Percentiles rank a stretch among this genome's conserved stretches.
Conservation (phyloP, 2,797 vertebrate species). For the Silurus lanzhouensis region DNA sequence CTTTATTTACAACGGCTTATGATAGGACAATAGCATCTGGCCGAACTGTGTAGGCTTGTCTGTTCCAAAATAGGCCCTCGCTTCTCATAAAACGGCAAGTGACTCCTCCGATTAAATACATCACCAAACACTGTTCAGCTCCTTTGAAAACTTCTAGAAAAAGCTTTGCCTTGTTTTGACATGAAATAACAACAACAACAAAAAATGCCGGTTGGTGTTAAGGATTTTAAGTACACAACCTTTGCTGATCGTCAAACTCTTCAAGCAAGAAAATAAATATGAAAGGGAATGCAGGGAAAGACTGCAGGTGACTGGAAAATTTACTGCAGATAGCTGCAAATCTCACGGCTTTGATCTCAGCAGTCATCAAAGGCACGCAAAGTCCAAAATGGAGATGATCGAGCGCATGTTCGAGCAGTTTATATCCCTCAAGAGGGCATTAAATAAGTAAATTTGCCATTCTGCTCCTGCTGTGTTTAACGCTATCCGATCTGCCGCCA, state of each 20-base stretch:
- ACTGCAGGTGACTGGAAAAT: conserved; percentile 58
- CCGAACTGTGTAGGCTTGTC: conserved; percentile 56
- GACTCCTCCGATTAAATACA: conserved; percentile 8
- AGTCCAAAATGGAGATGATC: conserved; percentile 64
- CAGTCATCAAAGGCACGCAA: conserved; percentile 71
- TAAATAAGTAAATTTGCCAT: conserved; percentile 59
- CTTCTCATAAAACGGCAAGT: conserved; percentile 40
- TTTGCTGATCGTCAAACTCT: conserved; percentile 41
- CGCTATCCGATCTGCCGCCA: conserved; percentile 30
- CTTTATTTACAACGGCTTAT: conserved; percentile 52
- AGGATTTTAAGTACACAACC: conserved; percentile 8
- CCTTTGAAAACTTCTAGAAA: neutral
- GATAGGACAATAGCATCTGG: conserved; percentile 71
- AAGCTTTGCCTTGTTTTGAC: neutral
- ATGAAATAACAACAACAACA: neutral
- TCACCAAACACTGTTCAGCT: neutral
- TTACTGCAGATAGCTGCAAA: conserved; percentile 72
- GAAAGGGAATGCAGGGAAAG: conserved; percentile 31
- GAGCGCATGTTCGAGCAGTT: conserved; percentile 60
- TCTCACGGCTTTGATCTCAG: conserved; percentile 74
- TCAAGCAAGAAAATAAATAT: conserved; percentile 32
- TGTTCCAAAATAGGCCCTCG: conserved; percentile 55
- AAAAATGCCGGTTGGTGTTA: neutral
- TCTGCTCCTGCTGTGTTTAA: conserved; percentile 62
- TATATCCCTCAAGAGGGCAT: conserved; percentile 63